A percentile compares a stretch with the other conserved stretches of the same genome.
Evolutionary conservation across 2,113 vertebrate genomes (phyloP).

Genomic region (Dermatemys mawii): DNA sequence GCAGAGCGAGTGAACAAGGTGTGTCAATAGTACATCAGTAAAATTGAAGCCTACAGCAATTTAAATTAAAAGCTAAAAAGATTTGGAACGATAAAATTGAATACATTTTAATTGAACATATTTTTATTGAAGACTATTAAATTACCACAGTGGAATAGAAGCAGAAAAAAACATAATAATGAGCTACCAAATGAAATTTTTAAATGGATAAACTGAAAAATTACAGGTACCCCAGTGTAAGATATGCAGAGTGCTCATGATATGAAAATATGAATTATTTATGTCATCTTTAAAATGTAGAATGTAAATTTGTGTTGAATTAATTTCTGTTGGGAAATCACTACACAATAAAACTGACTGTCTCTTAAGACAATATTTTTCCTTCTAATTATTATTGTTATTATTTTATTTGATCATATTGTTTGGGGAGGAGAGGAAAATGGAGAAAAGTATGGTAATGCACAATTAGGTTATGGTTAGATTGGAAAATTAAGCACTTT

Average conservation of each 20-base stretch:
- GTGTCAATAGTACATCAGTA: conserved; percentile 55
- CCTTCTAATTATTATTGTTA: conserved; percentile 70
- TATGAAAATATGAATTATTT: conserved; percentile 90
- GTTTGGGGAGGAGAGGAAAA: conserved; percentile 32
- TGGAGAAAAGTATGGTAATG: conserved; percentile 7
- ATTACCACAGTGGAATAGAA: conserved; percentile 74
- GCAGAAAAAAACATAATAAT: conserved; percentile 71
- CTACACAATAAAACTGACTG: conserved; percentile 78
- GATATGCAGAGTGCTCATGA: conserved; percentile 79
- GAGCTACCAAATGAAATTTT: conserved; percentile 75
- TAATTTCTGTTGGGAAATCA: conserved; percentile 84
- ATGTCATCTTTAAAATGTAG: conserved; percentile 87
- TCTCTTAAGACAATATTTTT: conserved; percentile 67
- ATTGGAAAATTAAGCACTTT: conserved; percentile 34
- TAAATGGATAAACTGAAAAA: conserved; percentile 77
- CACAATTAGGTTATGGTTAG: conserved; percentile 24
- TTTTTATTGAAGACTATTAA: conserved; percentile 78
- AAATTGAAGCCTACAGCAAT: conserved; percentile 69
- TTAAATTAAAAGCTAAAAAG: conserved; percentile 73
- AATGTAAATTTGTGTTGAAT: conserved; percentile 86
- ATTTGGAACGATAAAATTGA: conserved; percentile 68
- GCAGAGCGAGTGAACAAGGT: conserved; percentile 43
- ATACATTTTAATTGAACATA: conserved; percentile 76
- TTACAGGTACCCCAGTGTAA: conserved; percentile 83
- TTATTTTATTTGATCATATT: conserved; percentile 58